Base-by-base conservation (phyloP, 2,888 invertebrate genomes). In the Campoletis raptor region DNA sequence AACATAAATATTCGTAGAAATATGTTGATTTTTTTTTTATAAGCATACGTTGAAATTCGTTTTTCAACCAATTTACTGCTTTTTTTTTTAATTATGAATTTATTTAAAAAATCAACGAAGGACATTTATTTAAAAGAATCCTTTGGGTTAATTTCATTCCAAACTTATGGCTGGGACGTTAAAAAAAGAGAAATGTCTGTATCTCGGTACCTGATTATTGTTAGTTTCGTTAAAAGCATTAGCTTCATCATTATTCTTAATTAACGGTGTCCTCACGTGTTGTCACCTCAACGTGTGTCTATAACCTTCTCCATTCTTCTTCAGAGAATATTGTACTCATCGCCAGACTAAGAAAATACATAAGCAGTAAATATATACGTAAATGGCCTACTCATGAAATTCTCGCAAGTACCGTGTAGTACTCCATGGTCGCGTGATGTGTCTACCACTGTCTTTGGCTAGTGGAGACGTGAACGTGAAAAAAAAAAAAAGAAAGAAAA, bases 181-280 rank as follows among this genome's bases (percentile, higher is more conserved):
- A 10, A 10, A 15, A 57, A 61, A 45, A 18, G 18, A 61, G 18
- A 42, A 40, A 40, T 15, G 40, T 10, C 24, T n/a, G 9, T 30
- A 18, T 45, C 30, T 40, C 18, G 6, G 40, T 4, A 21, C 89
- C 90, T 88, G 90, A 83, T 92, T 90, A 92, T 92, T 92, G 93
- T 93, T 92, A 90, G 87, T 90, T 91, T 92, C 90, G 91, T 93
- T 93, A 92, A 91, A 92, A 89, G 90, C 91, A 92, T 92, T 92
- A 92, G 89, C 88, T 76, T 80, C 81, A 87, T 90, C 91, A 93
- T 93, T 93, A 92, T 90, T 93, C 92, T 92, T 92, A 92, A 93
- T 93, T 91, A 93, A 90, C 89, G 87, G 80, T 86, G 89, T 69
- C 66, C 48, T 64, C 82, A 69, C 74, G 78, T 78, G 70, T 73